Percentiles rank a stretch among this genome's conserved stretches.
Conservation (phyloP, 2,113 vertebrate species). For the Etia nguti region DNA sequence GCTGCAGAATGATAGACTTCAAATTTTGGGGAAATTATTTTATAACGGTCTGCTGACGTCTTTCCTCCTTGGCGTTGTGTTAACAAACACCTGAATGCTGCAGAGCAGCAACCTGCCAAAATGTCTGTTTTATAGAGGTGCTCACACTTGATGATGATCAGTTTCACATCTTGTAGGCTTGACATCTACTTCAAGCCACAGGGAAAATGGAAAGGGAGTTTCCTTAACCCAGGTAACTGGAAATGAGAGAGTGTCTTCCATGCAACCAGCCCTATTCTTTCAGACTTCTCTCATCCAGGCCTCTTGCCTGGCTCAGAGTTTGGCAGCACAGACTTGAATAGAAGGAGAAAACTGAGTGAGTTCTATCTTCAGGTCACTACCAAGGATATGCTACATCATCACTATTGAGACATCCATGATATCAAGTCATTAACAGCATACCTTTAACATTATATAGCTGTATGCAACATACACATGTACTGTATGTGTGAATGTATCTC, state of each 20-base stretch:
- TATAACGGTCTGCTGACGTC: neutral
- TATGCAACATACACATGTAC: neutral
- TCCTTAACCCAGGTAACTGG: neutral
- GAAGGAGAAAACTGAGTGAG: constrained; percentile 9
- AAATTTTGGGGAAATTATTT: neutral
- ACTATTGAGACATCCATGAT: neutral
- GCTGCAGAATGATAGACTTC: neutral
- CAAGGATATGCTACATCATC: neutral
- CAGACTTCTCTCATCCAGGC: neutral
- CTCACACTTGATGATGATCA: neutral
- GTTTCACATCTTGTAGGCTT: neutral
- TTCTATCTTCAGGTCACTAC: neutral
- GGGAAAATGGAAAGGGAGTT: neutral
- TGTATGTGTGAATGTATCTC: neutral
- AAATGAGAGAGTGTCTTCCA: neutral
- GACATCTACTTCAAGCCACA: neutral
- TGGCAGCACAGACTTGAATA: neutral
- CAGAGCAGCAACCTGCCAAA: neutral
- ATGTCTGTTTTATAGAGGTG: neutral
- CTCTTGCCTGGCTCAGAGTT: constrained; percentile 24
- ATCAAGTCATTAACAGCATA: neutral
- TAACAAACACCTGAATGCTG: neutral
- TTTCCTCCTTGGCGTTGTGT: neutral
- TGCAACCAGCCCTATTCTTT: neutral
- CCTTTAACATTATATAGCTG: neutral